A percentile compares a stretch with the other conserved stretches of the same genome.
Evolutionary conservation across 35 echinoderm and acorn worm genomes (phyloP).

Genomic region (Diadema setosum): DNA sequence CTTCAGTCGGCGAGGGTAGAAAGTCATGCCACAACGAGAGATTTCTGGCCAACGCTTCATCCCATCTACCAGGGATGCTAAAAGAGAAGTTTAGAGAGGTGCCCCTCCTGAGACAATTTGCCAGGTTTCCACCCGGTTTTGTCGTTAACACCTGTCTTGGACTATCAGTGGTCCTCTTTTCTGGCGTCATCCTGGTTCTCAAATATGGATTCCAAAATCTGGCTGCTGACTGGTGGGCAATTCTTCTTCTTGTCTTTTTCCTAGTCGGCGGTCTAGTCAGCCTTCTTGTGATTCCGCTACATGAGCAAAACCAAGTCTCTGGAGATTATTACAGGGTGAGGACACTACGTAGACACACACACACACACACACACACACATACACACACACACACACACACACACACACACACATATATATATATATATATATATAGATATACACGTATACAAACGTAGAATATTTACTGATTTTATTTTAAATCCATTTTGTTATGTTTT

Average conservation of each 20-base stretch:
- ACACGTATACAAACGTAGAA: too few species aligned
- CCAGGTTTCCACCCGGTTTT: neutral
- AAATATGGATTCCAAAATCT: neutral
- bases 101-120: neutral
- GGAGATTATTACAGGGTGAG: neutral
- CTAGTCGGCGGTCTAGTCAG: neutral
- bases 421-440: too few species aligned
- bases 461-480: too few species aligned
- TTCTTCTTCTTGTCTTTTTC: neutral
- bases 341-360: too few species aligned
- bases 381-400: too few species aligned
- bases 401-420: too few species aligned
- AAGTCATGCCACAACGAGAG: too few species aligned
- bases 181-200: neutral
- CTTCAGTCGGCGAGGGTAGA: too few species aligned
- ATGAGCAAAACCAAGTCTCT: slow-evolving; percentile 15
- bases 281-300: slow-evolving; percentile 44
- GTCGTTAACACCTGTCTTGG: slow-evolving; percentile 7
- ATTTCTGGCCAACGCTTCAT: too few species aligned
- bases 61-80: too few species aligned
- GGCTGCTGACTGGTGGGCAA: slow-evolving; percentile 32
- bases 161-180: neutral
- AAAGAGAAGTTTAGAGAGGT: neutral
- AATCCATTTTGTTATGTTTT: too few species aligned
- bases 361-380: too few species aligned